Evolutionary conservation across 2,113 vertebrate genomes (phyloP), one percentile per base, ranked within the genome.

Genomic region (Phainopepla nitens): DNA sequence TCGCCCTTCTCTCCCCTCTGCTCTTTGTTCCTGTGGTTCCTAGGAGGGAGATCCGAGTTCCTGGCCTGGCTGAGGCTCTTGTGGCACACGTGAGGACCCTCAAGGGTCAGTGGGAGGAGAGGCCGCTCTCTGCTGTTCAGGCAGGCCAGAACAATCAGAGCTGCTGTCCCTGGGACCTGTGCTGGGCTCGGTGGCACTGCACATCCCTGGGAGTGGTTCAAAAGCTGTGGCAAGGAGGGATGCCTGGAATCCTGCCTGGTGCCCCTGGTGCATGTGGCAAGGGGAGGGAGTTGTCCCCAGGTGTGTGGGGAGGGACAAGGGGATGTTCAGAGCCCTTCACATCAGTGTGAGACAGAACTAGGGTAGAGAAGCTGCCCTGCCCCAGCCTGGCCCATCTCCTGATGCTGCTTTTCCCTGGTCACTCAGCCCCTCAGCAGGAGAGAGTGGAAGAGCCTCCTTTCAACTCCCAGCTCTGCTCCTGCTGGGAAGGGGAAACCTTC

Each of bases 221-320:
- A 12, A 33, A 35, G 24, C 56, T 27, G 1, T 1, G 2, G 6
- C 1, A 7, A 44, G 25, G 57, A 13, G n/a, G 31, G 27, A 11
- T 54, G 5, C n/a, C 8, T 11, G 36, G 15, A 28, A 15, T 14
- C 23, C 61, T 66, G n/a, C 51, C 23, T 10, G 58, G 31, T 23
- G 44, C n/a, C 22, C 0, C 1, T 0, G 11, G 22, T 15, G 51
- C 1, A 0, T 1, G 44, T 21, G 56, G 13, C 0, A 3, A 22
- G 36, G 29, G 0, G 4, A 56, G 5, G 45, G 71, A 44, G 23
- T 24, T 39, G 35, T 13, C 21, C 25, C 28, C 1, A 2, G 33
- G 14, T 2, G 0, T 1, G 3, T 1, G 1, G 44, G 28, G 41
- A 60, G 57, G 39, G 21, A 54, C 2, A 0, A 54, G 35, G 53